Evolutionary conservation across 2,113 vertebrate genomes (phyloP).

Genomic region (Phylloscopus trochilus): DNA sequence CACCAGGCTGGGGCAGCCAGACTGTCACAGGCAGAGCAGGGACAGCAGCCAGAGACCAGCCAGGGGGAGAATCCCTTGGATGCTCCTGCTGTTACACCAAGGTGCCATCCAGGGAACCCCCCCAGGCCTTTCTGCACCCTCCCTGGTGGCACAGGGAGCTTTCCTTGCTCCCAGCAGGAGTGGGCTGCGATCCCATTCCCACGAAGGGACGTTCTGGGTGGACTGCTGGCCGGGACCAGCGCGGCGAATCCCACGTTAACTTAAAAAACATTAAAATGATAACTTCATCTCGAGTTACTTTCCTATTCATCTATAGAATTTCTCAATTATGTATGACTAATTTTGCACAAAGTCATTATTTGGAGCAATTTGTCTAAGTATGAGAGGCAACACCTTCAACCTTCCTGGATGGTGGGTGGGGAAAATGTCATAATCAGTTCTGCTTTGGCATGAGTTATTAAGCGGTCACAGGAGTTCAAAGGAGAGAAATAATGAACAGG

Average conservation of each 20-base stretch:
- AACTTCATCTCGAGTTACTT: conserved; percentile 69
- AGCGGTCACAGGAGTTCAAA: conserved; percentile 81
- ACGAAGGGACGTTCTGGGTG: neutral
- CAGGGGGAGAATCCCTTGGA: neutral
- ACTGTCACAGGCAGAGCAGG: neutral
- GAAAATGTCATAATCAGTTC: conserved; percentile 68
- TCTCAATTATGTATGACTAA: conserved; percentile 86
- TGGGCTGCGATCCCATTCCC: neutral
- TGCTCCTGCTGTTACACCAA: neutral
- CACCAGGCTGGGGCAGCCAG: neutral
- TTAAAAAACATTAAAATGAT: conserved; percentile 70
- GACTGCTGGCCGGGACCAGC: conserved; percentile 12
- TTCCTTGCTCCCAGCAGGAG: neutral
- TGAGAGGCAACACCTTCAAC: conserved; percentile 78
- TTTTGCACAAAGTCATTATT: conserved; percentile 85
- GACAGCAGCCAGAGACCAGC: neutral
- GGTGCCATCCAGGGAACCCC: neutral
- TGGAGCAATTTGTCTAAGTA: conserved; percentile 83
- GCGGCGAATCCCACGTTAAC: conserved; percentile 9
- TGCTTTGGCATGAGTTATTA: conserved; percentile 70
- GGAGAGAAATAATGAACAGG: conserved; percentile 78
- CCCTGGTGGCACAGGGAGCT: neutral
- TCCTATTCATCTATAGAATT: conserved; percentile 76
- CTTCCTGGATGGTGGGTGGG: conserved; percentile 75
- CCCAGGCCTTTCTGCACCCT: neutral